These are phyloP conservation scores for Cyprinodon brontotheroides DNA, from an alignment of 2,113 vertebrate species.

Conservation along the genomic window DNA sequence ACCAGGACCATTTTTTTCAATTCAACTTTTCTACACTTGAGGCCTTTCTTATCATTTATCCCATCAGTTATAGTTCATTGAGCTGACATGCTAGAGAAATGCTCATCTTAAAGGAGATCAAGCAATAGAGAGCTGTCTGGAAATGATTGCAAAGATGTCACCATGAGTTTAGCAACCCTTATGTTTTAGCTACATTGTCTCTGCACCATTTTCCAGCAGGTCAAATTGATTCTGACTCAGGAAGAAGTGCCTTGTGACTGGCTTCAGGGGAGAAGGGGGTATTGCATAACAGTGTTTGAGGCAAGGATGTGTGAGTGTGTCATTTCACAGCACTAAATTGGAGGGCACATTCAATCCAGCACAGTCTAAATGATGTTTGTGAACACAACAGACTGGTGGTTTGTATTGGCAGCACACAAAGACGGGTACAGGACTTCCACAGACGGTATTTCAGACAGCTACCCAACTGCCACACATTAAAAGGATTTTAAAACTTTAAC, in stretches of 20 bases:
- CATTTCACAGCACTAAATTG: not conserved
- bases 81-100: conserved; percentile 33
- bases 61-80: conserved; percentile 42
- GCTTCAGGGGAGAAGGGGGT: not conserved
- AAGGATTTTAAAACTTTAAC: not conserved
- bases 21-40: conserved; percentile 18
- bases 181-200: conserved; percentile 21
- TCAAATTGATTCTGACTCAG: conserved; percentile 36
- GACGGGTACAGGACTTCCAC: not conserved
- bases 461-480: not conserved
- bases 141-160: conserved; percentile 27
- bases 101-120: conserved; percentile 38
- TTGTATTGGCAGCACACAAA: not conserved
- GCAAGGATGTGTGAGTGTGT: not conserved
- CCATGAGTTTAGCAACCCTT: conserved; percentile 25
- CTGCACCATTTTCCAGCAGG: conserved; percentile 15
- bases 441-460: not conserved
- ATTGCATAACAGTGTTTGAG: conserved; percentile 4
- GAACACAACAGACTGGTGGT: not conserved
- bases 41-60: conserved; percentile 11
- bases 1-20: not conserved
- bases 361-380: not conserved
- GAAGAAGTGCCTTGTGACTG: not conserved
- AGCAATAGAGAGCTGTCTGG: conserved; percentile 35
- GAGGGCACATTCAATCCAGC: conserved; percentile 1